These are phyloP conservation scores for Xiphorhynchus elegans DNA, from an alignment of 2,113 vertebrate species.

Conservation along the genomic window DNA sequence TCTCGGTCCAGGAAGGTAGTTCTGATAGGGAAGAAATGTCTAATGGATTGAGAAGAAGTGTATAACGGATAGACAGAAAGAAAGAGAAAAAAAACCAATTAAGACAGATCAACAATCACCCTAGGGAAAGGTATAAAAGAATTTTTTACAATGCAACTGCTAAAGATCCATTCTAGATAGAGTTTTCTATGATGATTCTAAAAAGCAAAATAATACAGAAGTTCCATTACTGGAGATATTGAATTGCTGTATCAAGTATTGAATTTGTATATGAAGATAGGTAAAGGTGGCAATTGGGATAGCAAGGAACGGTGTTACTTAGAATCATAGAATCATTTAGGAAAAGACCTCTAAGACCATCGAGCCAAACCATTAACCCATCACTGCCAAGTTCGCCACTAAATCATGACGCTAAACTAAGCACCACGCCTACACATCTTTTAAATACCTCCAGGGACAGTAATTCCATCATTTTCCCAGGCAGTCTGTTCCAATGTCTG, in stretches of 20 bases:
- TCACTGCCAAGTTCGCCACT: background rate
- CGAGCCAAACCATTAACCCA: background rate
- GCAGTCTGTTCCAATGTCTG: background rate
- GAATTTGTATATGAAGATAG: background rate
- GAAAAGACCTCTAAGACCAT: background rate
- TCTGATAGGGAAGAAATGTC: background rate
- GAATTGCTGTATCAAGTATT: background rate
- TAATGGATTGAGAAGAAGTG: background rate
- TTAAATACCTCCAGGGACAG: background rate
- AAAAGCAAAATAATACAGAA: background rate
- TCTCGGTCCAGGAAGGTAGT: background rate
- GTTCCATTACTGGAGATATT: background rate
- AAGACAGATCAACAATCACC: background rate
- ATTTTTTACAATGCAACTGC: background rate
- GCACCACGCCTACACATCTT: rapidly evolving
- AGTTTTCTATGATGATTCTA: background rate
- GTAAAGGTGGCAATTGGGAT: background rate
- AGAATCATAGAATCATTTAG: background rate
- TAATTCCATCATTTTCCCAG: background rate
- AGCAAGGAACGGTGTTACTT: background rate
- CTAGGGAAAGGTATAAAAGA: background rate
- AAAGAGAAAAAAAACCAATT: background rate
- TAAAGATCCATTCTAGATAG: background rate
- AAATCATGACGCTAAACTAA: background rate
- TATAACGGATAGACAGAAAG: background rate